These are phyloP conservation scores for Pyrochroa serraticornis DNA, from an alignment of 2,888 invertebrate genomes.

Conservation along the genomic window DNA sequence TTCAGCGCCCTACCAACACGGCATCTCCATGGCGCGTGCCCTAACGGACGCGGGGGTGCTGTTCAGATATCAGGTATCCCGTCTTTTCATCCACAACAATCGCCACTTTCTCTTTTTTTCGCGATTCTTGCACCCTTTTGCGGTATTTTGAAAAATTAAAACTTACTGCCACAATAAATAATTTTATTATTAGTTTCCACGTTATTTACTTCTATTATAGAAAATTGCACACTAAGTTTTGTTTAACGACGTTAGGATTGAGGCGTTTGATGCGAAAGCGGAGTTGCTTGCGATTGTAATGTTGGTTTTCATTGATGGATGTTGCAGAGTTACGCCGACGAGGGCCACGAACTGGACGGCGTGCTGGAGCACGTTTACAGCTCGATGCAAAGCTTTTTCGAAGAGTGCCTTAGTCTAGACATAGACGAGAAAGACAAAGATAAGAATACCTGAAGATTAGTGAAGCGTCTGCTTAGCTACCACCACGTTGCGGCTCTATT, in stretches of 20 bases:
- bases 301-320: not conserved
- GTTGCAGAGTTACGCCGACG: slow-evolving; percentile 86
- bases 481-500: slow-evolving; percentile 35
- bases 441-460: slow-evolving; percentile 46
- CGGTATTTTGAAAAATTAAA: too few species aligned
- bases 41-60: slow-evolving; percentile 86
- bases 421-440: slow-evolving; percentile 68
- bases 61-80: slow-evolving; percentile 86
- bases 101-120: too few species aligned
- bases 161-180: too few species aligned
- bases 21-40: slow-evolving; percentile 86
- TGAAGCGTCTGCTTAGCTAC: slow-evolving; percentile 36
- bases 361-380: slow-evolving; percentile 90
- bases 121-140: too few species aligned
- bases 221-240: too few species aligned
- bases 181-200: too few species aligned
- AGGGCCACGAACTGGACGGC: slow-evolving; percentile 82
- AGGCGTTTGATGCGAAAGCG: too few species aligned
- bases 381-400: slow-evolving; percentile 92
- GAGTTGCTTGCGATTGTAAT: too few species aligned
- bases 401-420: slow-evolving; percentile 88
- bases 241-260: too few species aligned
- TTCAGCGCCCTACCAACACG: slow-evolving; percentile 92
- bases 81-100: too few species aligned
- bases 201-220: too few species aligned